Conservation (phyloP, 2,113 vertebrate species). For the Cranoglanis bouderius region DNA sequence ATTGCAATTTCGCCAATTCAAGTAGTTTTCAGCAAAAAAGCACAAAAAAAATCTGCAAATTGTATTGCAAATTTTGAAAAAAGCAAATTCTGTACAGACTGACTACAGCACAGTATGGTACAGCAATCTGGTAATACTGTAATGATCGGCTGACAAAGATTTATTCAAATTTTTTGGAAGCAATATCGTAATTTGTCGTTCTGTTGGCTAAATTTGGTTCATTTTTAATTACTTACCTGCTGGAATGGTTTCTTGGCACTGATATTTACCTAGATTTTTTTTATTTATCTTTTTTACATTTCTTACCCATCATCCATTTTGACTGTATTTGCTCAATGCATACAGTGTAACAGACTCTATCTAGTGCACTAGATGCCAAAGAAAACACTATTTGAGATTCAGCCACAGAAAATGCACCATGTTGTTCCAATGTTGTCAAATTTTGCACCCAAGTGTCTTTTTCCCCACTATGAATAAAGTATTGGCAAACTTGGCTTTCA, state of each 20-base stretch:
- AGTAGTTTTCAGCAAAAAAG: no score
- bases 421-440: background rate
- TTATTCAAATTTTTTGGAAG: background rate
- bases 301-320: background rate
- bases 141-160: background rate
- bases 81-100: no score
- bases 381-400: background rate
- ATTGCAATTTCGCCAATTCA: no score
- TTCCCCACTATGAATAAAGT: background rate
- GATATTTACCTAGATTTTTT: no score
- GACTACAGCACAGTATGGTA: background rate
- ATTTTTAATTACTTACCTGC: background rate
- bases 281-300: background rate
- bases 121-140: background rate
- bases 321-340: background rate
- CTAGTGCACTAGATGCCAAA: background rate
- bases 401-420: background rate
- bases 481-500: background rate
- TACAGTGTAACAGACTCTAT: background rate
- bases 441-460: background rate
- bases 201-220: background rate
- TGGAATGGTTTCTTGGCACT: background rate
- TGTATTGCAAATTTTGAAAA: no score
- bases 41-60: no score
- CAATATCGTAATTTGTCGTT: background rate